Evolutionary conservation across 1,140 invertebrate species (phyloP), one percentile per base, ranked within the genome.

Genomic region (Phthorimaea operculella): DNA sequence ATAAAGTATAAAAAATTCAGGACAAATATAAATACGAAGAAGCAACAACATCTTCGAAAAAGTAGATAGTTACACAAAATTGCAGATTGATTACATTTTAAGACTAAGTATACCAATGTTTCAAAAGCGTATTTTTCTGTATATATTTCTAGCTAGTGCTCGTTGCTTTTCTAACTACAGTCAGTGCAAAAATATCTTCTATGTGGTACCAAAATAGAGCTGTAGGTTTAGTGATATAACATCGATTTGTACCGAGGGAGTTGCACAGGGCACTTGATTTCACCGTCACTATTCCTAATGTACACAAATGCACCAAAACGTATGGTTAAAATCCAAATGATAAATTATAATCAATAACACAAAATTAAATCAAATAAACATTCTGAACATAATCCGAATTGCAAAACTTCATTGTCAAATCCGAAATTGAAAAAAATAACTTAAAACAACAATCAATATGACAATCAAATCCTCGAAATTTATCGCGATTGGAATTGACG

Each of bases 111-210:
- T 28, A 28, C 21, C 21, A 28, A 28, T 28, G 21, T 28, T 28
- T 28, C 21, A 28, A 28, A 28, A 28, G 21, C 21, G 21, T 28
- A 28, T 28, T 28, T 28, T 28, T 28, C 6, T 4, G 36, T 39
- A 10, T 39, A 39, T 39, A n/a, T n/a, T n/a, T 56, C 66, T 71
- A 69, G 54, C 62, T 68, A 73, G 73, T 80, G 76, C 71, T 67
- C 62, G 59, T 28, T 28, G 21, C 21, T 28, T 28, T 28, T 72
- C 66, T 75, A 78, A 66, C 76, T 78, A 80, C 44, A 56, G 57
- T 63, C 53, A 61, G 80, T 83, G 80, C 80, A 83, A 83, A 83
- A 83, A 83, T 83, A 81, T 54, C 39, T 16, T 47, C 57, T 72
- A 64, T 68, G n/a, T n/a, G 53, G 67, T 69, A 83, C 66, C 66